These are phyloP conservation scores for Drosophila funebris DNA, from an alignment of 1,140 invertebrate species.

Conservation along the genomic window DNA sequence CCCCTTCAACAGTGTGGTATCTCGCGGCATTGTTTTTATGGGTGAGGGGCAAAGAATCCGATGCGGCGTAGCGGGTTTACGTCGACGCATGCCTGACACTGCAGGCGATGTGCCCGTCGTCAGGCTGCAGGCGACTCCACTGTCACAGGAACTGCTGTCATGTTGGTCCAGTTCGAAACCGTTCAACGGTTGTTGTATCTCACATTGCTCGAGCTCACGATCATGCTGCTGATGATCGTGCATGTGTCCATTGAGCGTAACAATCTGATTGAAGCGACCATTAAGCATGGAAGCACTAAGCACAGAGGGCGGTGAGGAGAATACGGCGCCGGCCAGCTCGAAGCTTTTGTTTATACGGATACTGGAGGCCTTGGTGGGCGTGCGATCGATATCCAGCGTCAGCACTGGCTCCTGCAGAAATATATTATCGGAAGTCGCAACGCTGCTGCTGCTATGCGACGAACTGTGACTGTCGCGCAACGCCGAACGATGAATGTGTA, in stretches of 20 bases:
- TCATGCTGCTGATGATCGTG: not conserved
- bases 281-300: conserved; percentile 64
- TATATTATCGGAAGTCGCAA: conserved; percentile 70
- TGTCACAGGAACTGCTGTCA: conserved; percentile 83
- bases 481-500: conserved; percentile 65
- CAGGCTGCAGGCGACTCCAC: conserved; percentile 73
- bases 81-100: conserved; percentile 35
- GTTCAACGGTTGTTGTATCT: conserved; percentile 24
- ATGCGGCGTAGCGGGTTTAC: conserved; percentile 82
- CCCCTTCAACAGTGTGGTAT: conserved; percentile 26
- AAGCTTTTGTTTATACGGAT: conserved; percentile 81
- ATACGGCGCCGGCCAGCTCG: conserved; percentile 67
- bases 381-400: conserved; percentile 79
- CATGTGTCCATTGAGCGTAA: not conserved
- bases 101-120: conserved; percentile 36
- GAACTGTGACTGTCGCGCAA: conserved; percentile 69
- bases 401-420: conserved; percentile 82
- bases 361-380: conserved; percentile 78
- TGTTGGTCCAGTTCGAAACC: conserved; percentile 65
- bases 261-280: conserved; percentile 46
- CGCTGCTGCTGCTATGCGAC: conserved; percentile 66
- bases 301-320: conserved; percentile 72
- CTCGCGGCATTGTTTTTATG: conserved; percentile 63
- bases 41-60: conserved; percentile 82
- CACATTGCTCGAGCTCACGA: conserved; percentile 4